Base-by-base conservation (phyloP, 2,888 invertebrate species). In the Platerodrilus igneus region DNA sequence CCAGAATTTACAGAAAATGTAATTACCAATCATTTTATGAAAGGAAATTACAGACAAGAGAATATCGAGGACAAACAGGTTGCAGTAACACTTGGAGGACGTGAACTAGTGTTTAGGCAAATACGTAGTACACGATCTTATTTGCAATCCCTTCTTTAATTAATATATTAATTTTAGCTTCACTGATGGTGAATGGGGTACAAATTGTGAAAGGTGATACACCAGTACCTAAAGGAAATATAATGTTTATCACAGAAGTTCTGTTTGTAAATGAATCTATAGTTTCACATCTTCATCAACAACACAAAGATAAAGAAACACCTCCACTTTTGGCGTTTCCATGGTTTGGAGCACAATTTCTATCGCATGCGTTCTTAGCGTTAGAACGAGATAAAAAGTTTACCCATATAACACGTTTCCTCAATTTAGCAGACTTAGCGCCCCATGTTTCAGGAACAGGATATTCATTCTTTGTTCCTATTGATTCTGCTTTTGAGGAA, bases 391-490 rank as follows among this genome's bases (percentile, higher is more conserved):
- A 77, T 55, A 69, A 71, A 34, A 59, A 75, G 31, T 78, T 66
- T 42, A 69, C 72, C 1, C 76, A 77, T 56, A 73, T 77, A 27
- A 77, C 78, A 11, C 69, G 78, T 55, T 78, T 77, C 59, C 62
- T 79, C n/a, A 78, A 78, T 60, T 68, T 75, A 49, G 77, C 78
- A 1, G 78, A 78, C 59, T 69, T 78, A 32, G 78, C 77, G 1
- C 76, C 76, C 3, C 74, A 75, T 50, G 73, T 78, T 28, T 75
- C 77, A 14, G 78, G 77, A n/a, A 74, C 77, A 10, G 78, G 77
- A 42, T 79, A 79, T 60, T 83, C 83, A 1, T 76, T 83, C 58
- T 80, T 83, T 61, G 83, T 82, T 29, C 83, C 83, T 4, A 77
- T 73, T 4, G 81, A 83, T 62, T 71, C 70, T 19, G 83, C 82